Evolutionary conservation across 2,888 invertebrate genomes (phyloP), one percentile per base, ranked within the genome.

Genomic region (Spodoptera littoralis): DNA sequence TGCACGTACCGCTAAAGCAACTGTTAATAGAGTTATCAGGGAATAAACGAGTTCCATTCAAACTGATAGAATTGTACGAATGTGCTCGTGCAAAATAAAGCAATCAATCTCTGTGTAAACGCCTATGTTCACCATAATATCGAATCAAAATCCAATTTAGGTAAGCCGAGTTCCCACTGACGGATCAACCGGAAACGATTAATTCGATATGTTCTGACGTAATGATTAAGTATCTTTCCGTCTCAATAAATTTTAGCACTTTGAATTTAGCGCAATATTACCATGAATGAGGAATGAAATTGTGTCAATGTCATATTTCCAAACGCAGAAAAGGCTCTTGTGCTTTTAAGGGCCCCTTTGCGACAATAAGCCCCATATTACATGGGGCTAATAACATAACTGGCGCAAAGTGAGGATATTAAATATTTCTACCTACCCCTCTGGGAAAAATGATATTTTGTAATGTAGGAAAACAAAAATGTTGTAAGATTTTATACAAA

Each of bases 131-230:
- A 57, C 57, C 65, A 55, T 71, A 60, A 76, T 50, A 73, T 73
- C 59, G 59, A 73, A 73, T 76, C 76, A 76, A 76, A 73, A 66
- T 73, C 72, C 73, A 76, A 76, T 73, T 73, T 65, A 43, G 66
- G 56, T 65, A 76, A 71, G 61, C 50, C 59, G 61, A 61, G 52
- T 65, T 61, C 54, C 59, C 67, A 61, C 72, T 52, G 66, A 64
- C 76, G 55, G 60, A 68, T 65, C 77, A 63, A 59, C 64, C 62
- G 71, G 67, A 64, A 76, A 63, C 62, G 68, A 78, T 78, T 75
- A 69, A 78, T 72, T 76, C 57, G 68, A 68, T 66, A 76, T 70
- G 64, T 55, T 65, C 56, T 53, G 55, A 59, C 65, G 65, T 64
- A 73, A 71, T 65, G 75, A 58, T 68, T 60, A 57, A 70, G 53